Percentiles rank a stretch among this genome's conserved stretches.
These are phyloP conservation scores for Campoletis sonorensis DNA, from an alignment of 1,140 invertebrate genomes.

Conservation along the genomic window DNA sequence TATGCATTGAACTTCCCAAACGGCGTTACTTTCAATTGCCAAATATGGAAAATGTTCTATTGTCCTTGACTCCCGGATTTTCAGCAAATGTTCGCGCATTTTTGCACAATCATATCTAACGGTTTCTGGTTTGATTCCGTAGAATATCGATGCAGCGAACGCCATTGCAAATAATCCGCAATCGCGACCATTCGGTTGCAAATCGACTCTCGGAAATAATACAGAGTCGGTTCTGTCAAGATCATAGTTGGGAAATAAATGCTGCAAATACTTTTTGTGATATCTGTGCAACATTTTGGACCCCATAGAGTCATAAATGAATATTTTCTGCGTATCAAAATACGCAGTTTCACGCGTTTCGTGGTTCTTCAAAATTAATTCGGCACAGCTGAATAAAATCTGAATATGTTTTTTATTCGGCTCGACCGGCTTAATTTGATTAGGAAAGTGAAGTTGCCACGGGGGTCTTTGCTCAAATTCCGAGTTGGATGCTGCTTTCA, in stretches of 20 bases:
- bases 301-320: no score
- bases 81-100: slow-evolving; percentile 16
- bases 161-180: no score
- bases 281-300: slow-evolving; percentile 17
- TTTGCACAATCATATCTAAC: no score
- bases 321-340: no score
- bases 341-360: neutral
- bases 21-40: neutral
- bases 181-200: no score
- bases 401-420: slow-evolving; percentile 28
- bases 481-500: neutral
- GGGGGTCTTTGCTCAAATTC: slow-evolving; percentile 5
- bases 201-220: no score
- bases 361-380: neutral
- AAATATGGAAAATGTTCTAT: no score
- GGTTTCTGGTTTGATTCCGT: no score
- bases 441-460: slow-evolving; percentile 15
- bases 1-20: no score
- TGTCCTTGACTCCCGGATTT: neutral
- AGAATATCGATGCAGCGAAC: no score
- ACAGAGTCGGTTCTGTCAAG: no score
- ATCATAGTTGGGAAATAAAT: no score
- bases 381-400: slow-evolving; percentile 18
- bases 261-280: slow-evolving; percentile 16
- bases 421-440: neutral